Evolutionary conservation across 2,888 invertebrate genomes (phyloP).

Genomic region (Sericinus montela): DNA sequence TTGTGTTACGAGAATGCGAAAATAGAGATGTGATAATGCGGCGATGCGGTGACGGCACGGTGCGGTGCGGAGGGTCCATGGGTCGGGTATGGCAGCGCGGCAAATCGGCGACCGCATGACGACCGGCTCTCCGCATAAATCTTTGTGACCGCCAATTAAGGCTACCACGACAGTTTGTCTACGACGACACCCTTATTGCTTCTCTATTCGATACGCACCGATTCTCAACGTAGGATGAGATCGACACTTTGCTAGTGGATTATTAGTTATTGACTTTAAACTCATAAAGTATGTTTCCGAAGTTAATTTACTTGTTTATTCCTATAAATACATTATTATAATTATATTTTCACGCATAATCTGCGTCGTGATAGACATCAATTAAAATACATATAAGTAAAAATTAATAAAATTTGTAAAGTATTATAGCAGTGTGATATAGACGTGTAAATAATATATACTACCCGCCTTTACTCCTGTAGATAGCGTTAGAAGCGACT

Average conservation of each 20-base stretch:
- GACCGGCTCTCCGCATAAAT: conserved; percentile 74
- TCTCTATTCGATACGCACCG: conserved; percentile 52
- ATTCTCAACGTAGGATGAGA: conserved; percentile 30
- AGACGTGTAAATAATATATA: too few relatives aligned
- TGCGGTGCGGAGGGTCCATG: conserved; percentile 21
- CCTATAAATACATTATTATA: too few relatives aligned
- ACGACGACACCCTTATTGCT: conserved; percentile 76
- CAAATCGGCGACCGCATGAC: conserved; percentile 49
- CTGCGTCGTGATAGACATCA: too few relatives aligned
- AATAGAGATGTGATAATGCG: neutral
- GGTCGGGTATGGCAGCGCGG: conserved; percentile 9
- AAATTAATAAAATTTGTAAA: too few relatives aligned
- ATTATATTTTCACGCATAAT: too few relatives aligned
- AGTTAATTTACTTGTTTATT: too few relatives aligned
- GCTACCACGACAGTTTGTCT: conserved; percentile 77
- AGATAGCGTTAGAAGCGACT: too few relatives aligned
- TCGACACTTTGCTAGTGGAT: conserved; percentile 31
- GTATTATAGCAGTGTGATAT: too few relatives aligned
- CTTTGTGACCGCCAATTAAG: conserved; percentile 78
- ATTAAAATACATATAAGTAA: too few relatives aligned
- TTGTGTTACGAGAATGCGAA: neutral
- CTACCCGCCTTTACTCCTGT: too few relatives aligned
- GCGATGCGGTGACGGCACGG: conserved; percentile 1
- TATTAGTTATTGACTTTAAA: neutral
- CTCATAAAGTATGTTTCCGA: too few relatives aligned